Evolutionary conservation across 1,140 invertebrate species (phyloP).

Genomic region (Drosophila albomicans): DNA sequence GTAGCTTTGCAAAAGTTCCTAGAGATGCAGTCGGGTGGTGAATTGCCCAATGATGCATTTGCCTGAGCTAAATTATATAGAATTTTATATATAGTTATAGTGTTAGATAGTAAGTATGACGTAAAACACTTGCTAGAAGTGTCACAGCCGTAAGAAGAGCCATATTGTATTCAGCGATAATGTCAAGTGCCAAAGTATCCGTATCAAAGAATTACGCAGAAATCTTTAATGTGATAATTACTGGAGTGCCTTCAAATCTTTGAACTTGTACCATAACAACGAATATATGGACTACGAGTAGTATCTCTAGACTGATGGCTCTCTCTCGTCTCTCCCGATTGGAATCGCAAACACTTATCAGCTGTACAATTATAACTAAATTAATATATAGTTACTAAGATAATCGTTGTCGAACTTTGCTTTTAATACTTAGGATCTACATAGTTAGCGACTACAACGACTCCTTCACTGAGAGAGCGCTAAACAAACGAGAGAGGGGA

Average conservation of each 20-base stretch:
- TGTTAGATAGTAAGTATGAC: constrained; percentile 12
- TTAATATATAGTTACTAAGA: constrained; percentile 12
- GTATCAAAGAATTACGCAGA: constrained; percentile 8
- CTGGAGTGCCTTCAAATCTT: constrained; percentile 17
- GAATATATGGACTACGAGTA: background rate
- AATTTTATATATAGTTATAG: background rate
- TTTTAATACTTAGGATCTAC: constrained; percentile 3
- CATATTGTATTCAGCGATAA: constrained; percentile 6
- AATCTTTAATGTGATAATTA: constrained; percentile 4
- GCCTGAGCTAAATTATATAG: constrained; percentile 19
- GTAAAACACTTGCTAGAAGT: background rate
- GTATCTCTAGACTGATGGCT: constrained; percentile 14
- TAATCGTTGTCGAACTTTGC: constrained; percentile 12
- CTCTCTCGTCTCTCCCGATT: background rate
- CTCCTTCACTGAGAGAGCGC: background rate
- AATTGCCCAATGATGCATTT: constrained; percentile 57
- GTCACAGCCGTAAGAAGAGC: background rate
- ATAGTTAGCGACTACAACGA: background rate
- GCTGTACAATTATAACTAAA: constrained; percentile 4
- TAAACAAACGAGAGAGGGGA: background rate
- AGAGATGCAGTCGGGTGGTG: constrained; percentile 13
- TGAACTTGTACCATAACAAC: background rate
- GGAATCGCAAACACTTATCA: constrained; percentile 14
- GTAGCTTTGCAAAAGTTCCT: constrained; percentile 54
- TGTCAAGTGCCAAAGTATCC: constrained; percentile 14